Evolutionary conservation across 1,140 invertebrate species (phyloP).

Genomic region (Platyscapa corneri): DNA sequence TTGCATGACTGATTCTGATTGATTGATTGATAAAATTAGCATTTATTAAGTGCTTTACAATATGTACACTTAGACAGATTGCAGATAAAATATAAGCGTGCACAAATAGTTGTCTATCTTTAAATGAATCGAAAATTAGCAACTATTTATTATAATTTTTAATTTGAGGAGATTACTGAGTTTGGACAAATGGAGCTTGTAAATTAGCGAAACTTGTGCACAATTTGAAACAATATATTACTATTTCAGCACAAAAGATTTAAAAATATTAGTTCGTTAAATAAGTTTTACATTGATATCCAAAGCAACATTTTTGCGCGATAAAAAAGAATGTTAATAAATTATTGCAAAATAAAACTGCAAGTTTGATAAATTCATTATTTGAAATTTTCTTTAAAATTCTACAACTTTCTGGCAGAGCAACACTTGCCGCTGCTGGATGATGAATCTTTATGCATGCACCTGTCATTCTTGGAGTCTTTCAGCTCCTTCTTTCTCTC

Average conservation of each 20-base stretch:
- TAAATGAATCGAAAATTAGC: not conserved
- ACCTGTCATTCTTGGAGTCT: slow-evolving; percentile 44
- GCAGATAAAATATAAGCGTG: not conserved
- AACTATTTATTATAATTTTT: not conserved
- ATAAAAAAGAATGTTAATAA: not conserved
- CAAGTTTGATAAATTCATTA: too few relatives aligned
- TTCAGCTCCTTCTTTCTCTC: not conserved
- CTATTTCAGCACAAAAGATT: not conserved
- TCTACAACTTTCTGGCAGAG: too few relatives aligned
- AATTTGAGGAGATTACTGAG: not conserved
- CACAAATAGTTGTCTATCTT: not conserved
- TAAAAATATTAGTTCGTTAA: not conserved
- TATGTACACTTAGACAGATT: slow-evolving; percentile 17
- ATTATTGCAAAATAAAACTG: too few relatives aligned
- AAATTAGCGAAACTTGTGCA: not conserved
- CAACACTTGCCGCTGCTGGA: too few relatives aligned
- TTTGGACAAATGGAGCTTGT: not conserved
- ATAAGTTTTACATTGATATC: not conserved
- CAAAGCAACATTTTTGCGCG: not conserved
- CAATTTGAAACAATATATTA: not conserved
- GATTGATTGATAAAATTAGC: slow-evolving; percentile 51
- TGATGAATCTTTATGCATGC: slow-evolving; percentile 49
- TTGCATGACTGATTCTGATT: slow-evolving; percentile 22
- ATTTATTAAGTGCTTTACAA: slow-evolving; percentile 42
- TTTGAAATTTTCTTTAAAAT: too few relatives aligned